These are phyloP conservation scores for Trichomycterus rosablanca DNA, from an alignment of 2,113 vertebrate species.

Conservation along the genomic window DNA sequence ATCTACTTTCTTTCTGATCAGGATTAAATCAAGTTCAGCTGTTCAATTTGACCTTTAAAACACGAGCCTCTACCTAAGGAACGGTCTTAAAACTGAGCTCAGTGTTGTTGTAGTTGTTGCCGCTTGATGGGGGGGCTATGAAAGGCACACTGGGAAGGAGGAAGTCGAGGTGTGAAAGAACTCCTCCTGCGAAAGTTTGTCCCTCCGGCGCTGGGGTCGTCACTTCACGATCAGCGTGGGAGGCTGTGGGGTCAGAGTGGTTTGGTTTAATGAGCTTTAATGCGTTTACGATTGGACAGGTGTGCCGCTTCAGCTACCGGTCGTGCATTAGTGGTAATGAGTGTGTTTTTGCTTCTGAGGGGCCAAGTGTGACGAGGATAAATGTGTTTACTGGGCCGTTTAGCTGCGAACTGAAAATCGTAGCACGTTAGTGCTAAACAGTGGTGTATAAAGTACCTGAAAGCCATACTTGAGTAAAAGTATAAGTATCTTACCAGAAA, in stretches of 20 bases:
- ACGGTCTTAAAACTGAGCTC: background rate
- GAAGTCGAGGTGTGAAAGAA: constrained; percentile 65
- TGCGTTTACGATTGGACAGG: constrained; percentile 66
- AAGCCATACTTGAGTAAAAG: too few species aligned
- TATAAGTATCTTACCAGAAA: too few species aligned
- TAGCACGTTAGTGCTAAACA: constrained; percentile 1
- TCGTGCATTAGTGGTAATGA: constrained; percentile 7
- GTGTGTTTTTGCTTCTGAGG: background rate
- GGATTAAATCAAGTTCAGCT: too few species aligned
- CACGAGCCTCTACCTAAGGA: too few species aligned
- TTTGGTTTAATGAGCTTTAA: constrained; percentile 53
- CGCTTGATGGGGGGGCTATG: constrained; percentile 50
- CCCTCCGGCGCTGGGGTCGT: constrained; percentile 38
- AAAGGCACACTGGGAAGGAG: constrained; percentile 53
- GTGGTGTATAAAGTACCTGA: too few species aligned
- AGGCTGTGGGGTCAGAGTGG: constrained; percentile 28
- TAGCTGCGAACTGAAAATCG: background rate
- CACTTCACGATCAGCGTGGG: constrained; percentile 19
- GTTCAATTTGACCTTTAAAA: too few species aligned
- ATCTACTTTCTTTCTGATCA: too few species aligned
- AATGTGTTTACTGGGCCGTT: constrained; percentile 1
- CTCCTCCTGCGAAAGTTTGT: constrained; percentile 28
- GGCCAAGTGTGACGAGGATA: background rate
- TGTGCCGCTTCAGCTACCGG: constrained; percentile 48
- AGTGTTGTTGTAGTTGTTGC: constrained; percentile 66